These are phyloP conservation scores for Sarcophaga subvicina DNA, from an alignment of 2,888 invertebrate species.

Conservation along the genomic window DNA sequence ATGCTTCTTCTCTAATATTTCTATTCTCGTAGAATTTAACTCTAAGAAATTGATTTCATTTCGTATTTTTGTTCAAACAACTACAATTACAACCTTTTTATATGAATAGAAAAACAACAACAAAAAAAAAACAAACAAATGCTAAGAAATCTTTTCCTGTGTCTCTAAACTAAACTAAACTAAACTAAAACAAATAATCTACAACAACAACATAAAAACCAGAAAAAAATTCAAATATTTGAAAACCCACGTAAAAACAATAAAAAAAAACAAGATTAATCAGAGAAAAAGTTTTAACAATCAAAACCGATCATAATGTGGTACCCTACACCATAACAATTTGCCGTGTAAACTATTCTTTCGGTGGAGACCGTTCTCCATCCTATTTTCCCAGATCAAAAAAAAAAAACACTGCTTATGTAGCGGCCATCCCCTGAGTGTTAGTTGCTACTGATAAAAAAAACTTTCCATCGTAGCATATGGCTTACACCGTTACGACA, in stretches of 20 bases:
- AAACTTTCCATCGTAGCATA: too few relatives aligned
- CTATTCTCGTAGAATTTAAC: constrained; percentile 56
- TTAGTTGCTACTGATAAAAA: too few relatives aligned
- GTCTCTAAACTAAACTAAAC: constrained; percentile 49
- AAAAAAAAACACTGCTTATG: too few relatives aligned
- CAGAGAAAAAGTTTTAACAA: too few relatives aligned
- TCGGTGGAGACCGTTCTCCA: too few relatives aligned
- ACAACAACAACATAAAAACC: constrained; percentile 30
- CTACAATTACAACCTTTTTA: constrained; percentile 55
- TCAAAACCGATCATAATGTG: too few relatives aligned
- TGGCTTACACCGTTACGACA: too few relatives aligned
- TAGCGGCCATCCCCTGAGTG: too few relatives aligned
- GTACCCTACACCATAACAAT: too few relatives aligned
- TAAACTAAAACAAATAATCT: constrained; percentile 55
- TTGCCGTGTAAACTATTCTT: too few relatives aligned
- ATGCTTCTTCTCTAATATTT: constrained; percentile 30
- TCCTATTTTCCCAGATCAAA: too few relatives aligned
- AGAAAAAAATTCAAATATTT: not conserved
- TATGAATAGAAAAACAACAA: not conserved
- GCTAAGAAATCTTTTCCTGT: constrained; percentile 70
- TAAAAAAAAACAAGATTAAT: not conserved
- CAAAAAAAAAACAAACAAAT: constrained; percentile 54
- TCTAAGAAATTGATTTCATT: constrained; percentile 58
- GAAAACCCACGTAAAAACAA: not conserved
- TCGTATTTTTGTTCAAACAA: constrained; percentile 39